Conservation (phyloP, 2,113 vertebrate species). For the Notarius quadriscutis region DNA sequence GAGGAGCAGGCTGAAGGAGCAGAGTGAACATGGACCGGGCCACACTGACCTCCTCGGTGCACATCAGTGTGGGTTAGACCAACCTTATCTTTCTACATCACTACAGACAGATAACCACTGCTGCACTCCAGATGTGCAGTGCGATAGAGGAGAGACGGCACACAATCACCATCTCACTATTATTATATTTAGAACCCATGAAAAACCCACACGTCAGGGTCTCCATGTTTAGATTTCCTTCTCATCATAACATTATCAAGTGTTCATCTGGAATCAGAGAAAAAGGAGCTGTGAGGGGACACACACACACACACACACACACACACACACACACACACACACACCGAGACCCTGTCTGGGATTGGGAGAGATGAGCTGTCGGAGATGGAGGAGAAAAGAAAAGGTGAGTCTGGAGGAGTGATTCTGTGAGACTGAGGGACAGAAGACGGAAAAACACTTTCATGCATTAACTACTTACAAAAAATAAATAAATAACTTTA, state of each 20-base stretch:
- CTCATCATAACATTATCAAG: background rate
- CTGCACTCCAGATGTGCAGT: too few relatives aligned
- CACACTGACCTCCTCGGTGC: background rate
- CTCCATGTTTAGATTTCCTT: background rate
- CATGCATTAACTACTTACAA: background rate
- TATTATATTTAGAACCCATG: background rate
- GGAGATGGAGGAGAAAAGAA: too few relatives aligned
- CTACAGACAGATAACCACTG: too few relatives aligned
- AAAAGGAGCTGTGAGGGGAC: background rate
- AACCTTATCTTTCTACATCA: too few relatives aligned
- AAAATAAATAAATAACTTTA: background rate
- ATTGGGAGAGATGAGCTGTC: background rate
- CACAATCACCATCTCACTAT: too few relatives aligned
- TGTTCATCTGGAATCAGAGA: background rate
- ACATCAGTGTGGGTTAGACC: background rate
- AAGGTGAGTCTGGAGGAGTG: too few relatives aligned
- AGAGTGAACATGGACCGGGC: background rate
- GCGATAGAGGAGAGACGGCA: too few relatives aligned
- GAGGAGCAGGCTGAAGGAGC: background rate
- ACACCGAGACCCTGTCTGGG: background rate
- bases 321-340: too few relatives aligned
- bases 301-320: too few relatives aligned
- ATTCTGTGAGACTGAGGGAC: too few relatives aligned
- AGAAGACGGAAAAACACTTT: background rate
- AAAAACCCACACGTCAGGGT: background rate